These are phyloP conservation scores for Gallinago undulata DNA, from an alignment of 2,113 vertebrate genomes.

Conservation along the genomic window DNA sequence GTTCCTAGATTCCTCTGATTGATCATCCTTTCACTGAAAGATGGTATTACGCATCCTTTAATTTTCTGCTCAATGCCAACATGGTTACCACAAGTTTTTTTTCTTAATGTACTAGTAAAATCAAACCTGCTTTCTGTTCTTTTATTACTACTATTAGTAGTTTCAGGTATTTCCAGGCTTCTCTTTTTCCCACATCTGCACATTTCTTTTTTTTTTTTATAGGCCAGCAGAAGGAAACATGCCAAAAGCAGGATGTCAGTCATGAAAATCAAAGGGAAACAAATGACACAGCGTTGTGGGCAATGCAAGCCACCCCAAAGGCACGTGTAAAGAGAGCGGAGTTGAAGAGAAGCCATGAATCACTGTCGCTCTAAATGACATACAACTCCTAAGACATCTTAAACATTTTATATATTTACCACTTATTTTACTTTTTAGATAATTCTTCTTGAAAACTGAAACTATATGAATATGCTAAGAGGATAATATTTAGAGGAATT, in stretches of 20 bases:
- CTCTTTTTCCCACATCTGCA: background rate
- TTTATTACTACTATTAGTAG: background rate
- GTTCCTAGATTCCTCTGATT: background rate
- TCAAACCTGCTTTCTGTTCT: background rate
- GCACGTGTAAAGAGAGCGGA: background rate
- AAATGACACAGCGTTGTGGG: background rate
- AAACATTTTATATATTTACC: background rate
- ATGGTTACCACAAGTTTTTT: background rate
- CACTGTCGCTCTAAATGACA: background rate
- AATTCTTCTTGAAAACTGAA: background rate
- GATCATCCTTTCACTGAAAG: background rate
- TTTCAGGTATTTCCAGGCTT: background rate
- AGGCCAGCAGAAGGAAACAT: background rate
- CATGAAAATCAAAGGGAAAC: background rate
- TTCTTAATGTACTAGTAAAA: background rate
- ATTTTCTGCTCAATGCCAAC: background rate
- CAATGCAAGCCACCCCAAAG: background rate
- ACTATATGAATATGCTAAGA: background rate
- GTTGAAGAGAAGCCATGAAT: background rate
- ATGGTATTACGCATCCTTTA: background rate
- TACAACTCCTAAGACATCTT: background rate
- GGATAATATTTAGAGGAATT: background rate
- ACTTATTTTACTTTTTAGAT: constrained; percentile 4
- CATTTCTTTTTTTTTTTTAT: background rate
- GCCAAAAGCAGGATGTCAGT: background rate